Evolutionary conservation across 2,797 vertebrate genomes (phyloP), one percentile per base, ranked within the genome.

Genomic region (Craterocephalus amniculus): DNA sequence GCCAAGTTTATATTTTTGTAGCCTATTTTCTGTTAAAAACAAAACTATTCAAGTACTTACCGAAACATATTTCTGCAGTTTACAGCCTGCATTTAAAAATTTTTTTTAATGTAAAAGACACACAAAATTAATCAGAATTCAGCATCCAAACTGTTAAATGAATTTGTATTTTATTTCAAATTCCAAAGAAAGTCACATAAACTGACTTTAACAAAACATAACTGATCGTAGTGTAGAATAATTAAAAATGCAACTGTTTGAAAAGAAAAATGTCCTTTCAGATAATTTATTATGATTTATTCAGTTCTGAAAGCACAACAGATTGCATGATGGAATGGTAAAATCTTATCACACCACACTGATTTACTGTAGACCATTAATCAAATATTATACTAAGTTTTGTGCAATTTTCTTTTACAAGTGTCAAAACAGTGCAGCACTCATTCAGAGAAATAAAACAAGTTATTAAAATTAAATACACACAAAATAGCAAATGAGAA

Each of bases 221-320:
- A 38, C 38, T 40, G 0, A 18, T 40, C 18, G 9, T 40, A 40
- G 38, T 40, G 14, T 16, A 18, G 16, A 45, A 27, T 22, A 6
- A 27, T 14, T 63, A 62, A 43, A 58, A 58, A 22, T 29, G 1
- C 0, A 12, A 8, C 3, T 32, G 7, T 32, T 7, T 3, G 31
- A 32, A 32, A 81, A 63, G 1, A 63, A 56, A 67, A 58, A 55
- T 7, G 51, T 18, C 29, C 10, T 38, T 61, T 27, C 60, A 64
- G n/a, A 62, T 0, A 22, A 74, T 26, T 67, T 24, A 58, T 59
- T 31, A 20, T 48, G 35, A 67, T 89, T 88, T 90, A 88, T 86
- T 88, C 43, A 74, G 20, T 18, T 58, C 54, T 14, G 2, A 56
- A 69, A n/a, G 74, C 35, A 78, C 22, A 63, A n/a, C n/a, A n/a